A percentile compares a stretch with the other conserved stretches of the same genome.
Conservation (phyloP, 2,797 vertebrate genomes). For the Australoheros facetus region DNA sequence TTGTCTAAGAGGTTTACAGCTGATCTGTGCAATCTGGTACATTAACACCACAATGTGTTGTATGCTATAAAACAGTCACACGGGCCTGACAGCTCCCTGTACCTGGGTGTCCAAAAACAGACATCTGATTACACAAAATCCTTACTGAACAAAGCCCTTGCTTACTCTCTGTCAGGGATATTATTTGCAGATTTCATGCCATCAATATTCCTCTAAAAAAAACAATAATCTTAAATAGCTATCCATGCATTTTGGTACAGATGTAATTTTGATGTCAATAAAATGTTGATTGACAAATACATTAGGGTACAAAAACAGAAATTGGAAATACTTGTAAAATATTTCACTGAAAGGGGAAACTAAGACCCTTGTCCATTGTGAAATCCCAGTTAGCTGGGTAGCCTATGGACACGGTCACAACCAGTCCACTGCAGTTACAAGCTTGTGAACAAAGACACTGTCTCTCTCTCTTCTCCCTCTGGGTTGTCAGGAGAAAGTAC, state of each 20-base stretch:
- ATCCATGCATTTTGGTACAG: neutral
- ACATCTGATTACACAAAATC: neutral
- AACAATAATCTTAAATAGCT: neutral
- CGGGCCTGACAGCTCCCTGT: neutral
- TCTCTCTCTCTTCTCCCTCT: slow-evolving; percentile 60
- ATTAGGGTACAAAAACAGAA: slow-evolving; percentile 14
- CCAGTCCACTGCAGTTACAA: slow-evolving; percentile 65
- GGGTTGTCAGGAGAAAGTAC: slow-evolving; percentile 72
- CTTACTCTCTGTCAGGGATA: neutral
- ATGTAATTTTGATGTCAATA: slow-evolving; percentile 16
- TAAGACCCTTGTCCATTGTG: slow-evolving; percentile 44
- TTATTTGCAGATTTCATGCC: neutral
- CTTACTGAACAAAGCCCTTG: neutral
- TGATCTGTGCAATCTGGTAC: neutral
- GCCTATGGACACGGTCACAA: slow-evolving; percentile 63
- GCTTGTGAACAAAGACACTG: slow-evolving; percentile 67
- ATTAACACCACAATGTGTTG: neutral
- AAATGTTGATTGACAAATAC: slow-evolving; percentile 38
- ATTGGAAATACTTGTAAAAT: slow-evolving; percentile 25
- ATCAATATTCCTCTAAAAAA: neutral
- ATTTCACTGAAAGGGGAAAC: slow-evolving; percentile 48
- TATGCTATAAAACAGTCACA: neutral
- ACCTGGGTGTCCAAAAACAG: neutral
- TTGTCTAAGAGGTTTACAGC: neutral
- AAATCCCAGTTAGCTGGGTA: slow-evolving; percentile 72